These are phyloP conservation scores for Phyllostomus discolor DNA, from an alignment of 2,113 vertebrate genomes.

Conservation along the genomic window DNA sequence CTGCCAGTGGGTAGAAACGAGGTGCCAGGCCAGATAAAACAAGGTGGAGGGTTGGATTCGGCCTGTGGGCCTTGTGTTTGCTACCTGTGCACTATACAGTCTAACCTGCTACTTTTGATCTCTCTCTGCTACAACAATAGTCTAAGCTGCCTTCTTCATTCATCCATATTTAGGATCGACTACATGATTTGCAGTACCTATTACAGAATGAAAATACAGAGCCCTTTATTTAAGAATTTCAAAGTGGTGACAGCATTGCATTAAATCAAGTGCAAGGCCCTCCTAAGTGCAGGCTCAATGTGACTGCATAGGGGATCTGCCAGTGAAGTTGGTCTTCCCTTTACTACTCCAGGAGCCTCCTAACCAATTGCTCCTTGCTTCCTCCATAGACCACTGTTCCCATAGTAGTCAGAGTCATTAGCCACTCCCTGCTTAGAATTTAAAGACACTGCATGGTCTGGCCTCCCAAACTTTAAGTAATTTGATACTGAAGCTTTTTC, in stretches of 20 bases:
- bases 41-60: no score
- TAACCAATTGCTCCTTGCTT: neutral
- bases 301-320: neutral
- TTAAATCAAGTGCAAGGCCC: neutral
- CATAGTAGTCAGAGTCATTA: neutral
- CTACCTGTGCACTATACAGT: neutral
- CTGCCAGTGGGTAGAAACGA: no score
- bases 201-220: neutral
- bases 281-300: neutral
- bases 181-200: neutral
- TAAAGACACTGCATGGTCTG: neutral
- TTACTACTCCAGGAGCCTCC: neutral
- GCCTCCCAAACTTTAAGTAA: neutral
- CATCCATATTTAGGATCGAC: neutral
- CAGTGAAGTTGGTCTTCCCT: neutral
- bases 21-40: no score
- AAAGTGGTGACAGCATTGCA: neutral
- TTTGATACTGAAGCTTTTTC: neutral
- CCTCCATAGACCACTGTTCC: neutral
- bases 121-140: neutral
- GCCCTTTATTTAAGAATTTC: neutral
- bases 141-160: neutral
- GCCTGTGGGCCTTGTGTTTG: no score
- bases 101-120: neutral
- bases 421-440: neutral